A percentile compares a stretch with the other conserved stretches of the same genome.
These are phyloP conservation scores for Rambutsinella grinnellia DNA, from an alignment of 2,888 invertebrate genomes.

Conservation along the genomic window DNA sequence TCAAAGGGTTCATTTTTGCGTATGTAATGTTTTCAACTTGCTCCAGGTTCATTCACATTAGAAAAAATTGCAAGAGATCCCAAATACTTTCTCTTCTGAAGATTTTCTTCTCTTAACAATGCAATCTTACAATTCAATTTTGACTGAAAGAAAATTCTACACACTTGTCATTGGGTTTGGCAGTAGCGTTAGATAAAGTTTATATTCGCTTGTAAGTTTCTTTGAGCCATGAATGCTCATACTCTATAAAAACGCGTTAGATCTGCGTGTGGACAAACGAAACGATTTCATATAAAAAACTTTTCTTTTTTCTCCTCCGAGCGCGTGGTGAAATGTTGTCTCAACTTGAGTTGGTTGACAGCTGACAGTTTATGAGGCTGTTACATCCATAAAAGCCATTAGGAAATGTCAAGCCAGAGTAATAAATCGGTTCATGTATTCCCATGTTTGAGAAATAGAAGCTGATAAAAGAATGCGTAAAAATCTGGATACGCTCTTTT, in stretches of 20 bases:
- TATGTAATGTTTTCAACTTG: not conserved
- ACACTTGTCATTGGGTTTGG: not conserved
- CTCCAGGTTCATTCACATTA: not conserved
- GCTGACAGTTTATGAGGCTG: slow-evolving; percentile 66
- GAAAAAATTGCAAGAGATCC: not conserved
- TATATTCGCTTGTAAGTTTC: not conserved
- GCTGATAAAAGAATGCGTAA: slow-evolving; percentile 27
- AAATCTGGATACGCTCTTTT: slow-evolving; percentile 27
- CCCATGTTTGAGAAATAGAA: slow-evolving; percentile 48
- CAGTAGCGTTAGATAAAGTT: not conserved
- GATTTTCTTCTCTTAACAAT: not conserved
- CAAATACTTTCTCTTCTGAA: not conserved
- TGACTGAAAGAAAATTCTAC: not conserved
- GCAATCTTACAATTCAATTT: not conserved
- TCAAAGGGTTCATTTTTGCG: not conserved
- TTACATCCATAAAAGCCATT: slow-evolving; percentile 66
- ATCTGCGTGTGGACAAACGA: not conserved
- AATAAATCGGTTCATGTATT: slow-evolving; percentile 64
- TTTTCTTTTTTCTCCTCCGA: slow-evolving; percentile 14
- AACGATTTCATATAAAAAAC: slow-evolving; percentile 31
- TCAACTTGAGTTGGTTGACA: slow-evolving; percentile 58
- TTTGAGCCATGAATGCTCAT: too few species aligned
- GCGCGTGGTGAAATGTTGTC: slow-evolving; percentile 62
- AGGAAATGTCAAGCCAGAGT: slow-evolving; percentile 65
- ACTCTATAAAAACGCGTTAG: too few species aligned